Evolutionary conservation across 2,113 vertebrate genomes (phyloP).

Genomic region (Forbesichthys agassizii): DNA sequence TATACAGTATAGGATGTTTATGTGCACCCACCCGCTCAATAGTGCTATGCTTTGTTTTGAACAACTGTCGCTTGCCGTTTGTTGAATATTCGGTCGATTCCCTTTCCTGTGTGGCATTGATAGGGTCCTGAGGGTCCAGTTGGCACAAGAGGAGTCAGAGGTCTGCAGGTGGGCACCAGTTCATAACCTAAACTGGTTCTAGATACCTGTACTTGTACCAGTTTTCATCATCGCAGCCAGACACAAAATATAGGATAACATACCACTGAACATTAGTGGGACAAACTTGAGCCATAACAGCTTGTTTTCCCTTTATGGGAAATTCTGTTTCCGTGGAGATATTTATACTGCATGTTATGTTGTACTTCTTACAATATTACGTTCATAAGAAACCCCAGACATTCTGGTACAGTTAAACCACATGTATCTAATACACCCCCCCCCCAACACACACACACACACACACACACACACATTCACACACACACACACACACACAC

Average conservation of each 20-base stretch:
- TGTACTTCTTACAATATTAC: too few relatives aligned
- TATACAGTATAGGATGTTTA: not conserved
- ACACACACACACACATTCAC: not conserved
- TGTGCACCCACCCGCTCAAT: not conserved
- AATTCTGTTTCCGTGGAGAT: not conserved
- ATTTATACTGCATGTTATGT: too few relatives aligned
- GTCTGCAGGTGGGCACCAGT: conserved; percentile 79
- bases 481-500: not conserved
- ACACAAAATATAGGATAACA: not conserved
- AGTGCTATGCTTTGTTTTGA: not conserved
- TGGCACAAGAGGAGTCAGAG: conserved; percentile 82
- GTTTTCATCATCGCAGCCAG: not conserved
- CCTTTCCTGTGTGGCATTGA: conserved; percentile 15
- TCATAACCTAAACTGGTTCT: not conserved
- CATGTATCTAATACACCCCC: not conserved
- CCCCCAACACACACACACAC: not conserved
- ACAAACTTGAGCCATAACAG: too few relatives aligned
- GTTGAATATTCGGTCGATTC: conserved; percentile 1
- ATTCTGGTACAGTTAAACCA: not conserved
- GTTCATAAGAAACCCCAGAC: not conserved
- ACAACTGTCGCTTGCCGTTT: not conserved
- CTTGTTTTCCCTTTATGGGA: too few relatives aligned
- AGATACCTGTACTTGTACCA: not conserved
- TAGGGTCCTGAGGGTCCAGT: conserved; percentile 85
- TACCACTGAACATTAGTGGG: too few relatives aligned